Conservation (phyloP, 2,888 invertebrate genomes). For the Noctua pronuba region DNA sequence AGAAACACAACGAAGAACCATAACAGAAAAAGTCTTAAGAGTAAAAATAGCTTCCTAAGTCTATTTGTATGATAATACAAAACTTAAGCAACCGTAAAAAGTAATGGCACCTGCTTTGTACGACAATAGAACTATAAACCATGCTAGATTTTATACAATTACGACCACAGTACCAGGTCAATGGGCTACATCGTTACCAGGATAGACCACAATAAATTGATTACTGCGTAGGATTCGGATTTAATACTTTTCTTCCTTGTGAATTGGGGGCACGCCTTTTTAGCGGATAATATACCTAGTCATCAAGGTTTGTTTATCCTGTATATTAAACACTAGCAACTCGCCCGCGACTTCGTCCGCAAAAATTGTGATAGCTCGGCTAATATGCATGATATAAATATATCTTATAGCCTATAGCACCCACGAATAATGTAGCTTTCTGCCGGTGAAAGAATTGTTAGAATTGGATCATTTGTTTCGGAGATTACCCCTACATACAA, state of each 20-base stretch:
- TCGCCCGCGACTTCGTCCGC: no score
- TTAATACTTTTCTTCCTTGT: conserved; percentile 31
- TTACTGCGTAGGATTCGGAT: conserved; percentile 26
- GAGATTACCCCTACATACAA: no score
- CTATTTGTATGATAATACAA: conserved; percentile 32
- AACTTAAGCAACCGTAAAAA: conserved; percentile 39
- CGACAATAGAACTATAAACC: conserved; percentile 45
- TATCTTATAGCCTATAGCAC: no score
- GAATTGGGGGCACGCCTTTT: neutral
- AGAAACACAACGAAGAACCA: conserved; percentile 1
- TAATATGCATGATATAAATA: no score
- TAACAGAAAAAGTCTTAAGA: neutral
- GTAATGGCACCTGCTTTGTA: conserved; percentile 48
- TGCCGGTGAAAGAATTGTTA: no score
- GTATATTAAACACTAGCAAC: neutral
- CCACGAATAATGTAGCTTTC: no score
- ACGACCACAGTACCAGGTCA: conserved; percentile 18
- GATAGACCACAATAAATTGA: conserved; percentile 16
- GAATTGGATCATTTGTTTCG: no score
- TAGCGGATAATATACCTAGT: neutral
- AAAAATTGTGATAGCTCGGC: no score
- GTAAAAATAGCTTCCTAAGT: conserved; percentile 6
- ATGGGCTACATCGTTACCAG: conserved; percentile 21
- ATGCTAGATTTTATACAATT: conserved; percentile 41
- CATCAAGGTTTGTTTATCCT: neutral